Conservation (phyloP, 2,797 vertebrate genomes). For the Takifugu rubripes region DNA sequence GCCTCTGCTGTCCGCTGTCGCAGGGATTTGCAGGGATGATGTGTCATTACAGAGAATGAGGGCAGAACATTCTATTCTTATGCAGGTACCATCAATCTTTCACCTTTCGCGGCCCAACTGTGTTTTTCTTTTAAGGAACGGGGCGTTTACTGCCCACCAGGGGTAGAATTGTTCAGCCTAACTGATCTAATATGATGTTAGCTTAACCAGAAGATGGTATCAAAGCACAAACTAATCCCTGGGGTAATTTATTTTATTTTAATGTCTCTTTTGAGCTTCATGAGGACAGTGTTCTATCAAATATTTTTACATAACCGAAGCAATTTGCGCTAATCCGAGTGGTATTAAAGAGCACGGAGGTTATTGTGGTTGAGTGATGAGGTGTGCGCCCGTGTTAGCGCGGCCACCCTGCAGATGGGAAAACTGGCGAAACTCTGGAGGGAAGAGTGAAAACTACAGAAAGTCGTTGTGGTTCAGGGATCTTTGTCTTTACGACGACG, state of each 20-base stretch:
- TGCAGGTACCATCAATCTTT: background rate
- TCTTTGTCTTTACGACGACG: too few species aligned
- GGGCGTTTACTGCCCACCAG: background rate
- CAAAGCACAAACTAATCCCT: slow-evolving; percentile 39
- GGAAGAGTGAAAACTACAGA: slow-evolving; percentile 1
- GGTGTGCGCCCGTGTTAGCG: slow-evolving; percentile 8
- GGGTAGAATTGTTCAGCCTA: background rate
- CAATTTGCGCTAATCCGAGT: slow-evolving; percentile 48
- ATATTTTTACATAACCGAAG: slow-evolving; percentile 54
- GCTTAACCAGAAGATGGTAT: slow-evolving; percentile 8
- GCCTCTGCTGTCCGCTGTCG: slow-evolving; percentile 37
- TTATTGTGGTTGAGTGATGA: slow-evolving; percentile 17
- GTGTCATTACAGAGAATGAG: slow-evolving; percentile 45
- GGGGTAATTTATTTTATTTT: slow-evolving; percentile 35
- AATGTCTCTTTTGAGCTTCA: slow-evolving; percentile 34
- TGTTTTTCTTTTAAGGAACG: background rate
- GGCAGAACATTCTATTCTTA: slow-evolving; percentile 39
- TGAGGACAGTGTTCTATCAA: slow-evolving; percentile 21
- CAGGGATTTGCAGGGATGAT: slow-evolving; percentile 41
- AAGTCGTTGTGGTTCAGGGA: too few species aligned
- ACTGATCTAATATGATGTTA: too few species aligned
- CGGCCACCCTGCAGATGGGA: slow-evolving; percentile 7
- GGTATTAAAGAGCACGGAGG: slow-evolving; percentile 39
- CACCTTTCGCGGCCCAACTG: background rate
- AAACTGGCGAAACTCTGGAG: slow-evolving; percentile 6